A percentile compares a stretch with the other conserved stretches of the same genome.
phyloP scores from a whole-genome alignment of 2,888 invertebrate species.

The Stegophylla sp. region DNA sequence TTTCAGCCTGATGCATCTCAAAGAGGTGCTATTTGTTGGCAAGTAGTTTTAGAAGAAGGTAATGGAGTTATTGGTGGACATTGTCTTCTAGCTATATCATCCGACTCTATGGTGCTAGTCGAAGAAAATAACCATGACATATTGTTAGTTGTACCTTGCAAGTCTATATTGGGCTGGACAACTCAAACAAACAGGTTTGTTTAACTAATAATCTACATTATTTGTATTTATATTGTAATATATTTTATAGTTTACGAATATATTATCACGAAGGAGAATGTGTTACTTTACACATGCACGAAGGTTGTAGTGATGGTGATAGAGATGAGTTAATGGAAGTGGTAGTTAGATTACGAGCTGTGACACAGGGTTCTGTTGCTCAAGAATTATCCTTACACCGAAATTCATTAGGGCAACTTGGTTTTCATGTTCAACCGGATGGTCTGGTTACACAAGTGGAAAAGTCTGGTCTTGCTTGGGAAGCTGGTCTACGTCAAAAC shows the following conservation, averaged over 20 bases:
- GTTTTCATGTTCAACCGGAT: conserved; percentile 90
- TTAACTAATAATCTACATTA: not conserved
- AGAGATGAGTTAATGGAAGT: conserved; percentile 77
- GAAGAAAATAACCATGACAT: conserved; percentile 83
- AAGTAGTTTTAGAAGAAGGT: conserved; percentile 77
- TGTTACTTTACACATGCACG: conserved; percentile 79
- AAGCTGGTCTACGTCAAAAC: conserved; percentile 87
- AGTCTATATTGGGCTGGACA: conserved; percentile 79
- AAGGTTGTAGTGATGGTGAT: conserved; percentile 69
- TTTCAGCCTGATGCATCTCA: conserved; percentile 77
- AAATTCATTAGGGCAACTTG: conserved; percentile 80
- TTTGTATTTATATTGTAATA: not conserved
- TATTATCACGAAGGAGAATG: conserved; percentile 96
- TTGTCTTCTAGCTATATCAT: conserved; percentile 84
- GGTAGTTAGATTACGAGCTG: conserved; percentile 78
- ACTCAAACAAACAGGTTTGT: conserved; percentile 69
- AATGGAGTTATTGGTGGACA: conserved; percentile 73
- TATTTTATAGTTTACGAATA: conserved; percentile 72
- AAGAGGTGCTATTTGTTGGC: conserved; percentile 83
- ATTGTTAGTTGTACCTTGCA: conserved; percentile 84
- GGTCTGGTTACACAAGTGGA: conserved; percentile 95
- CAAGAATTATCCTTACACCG: conserved; percentile 82
- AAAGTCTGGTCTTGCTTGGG: conserved; percentile 73
- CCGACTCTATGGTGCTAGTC: conserved; percentile 85
- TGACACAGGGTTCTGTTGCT: conserved; percentile 79